These are phyloP conservation scores for Nomada ruficornis DNA, from an alignment of 2,888 invertebrate species.

Conservation along the genomic window DNA sequence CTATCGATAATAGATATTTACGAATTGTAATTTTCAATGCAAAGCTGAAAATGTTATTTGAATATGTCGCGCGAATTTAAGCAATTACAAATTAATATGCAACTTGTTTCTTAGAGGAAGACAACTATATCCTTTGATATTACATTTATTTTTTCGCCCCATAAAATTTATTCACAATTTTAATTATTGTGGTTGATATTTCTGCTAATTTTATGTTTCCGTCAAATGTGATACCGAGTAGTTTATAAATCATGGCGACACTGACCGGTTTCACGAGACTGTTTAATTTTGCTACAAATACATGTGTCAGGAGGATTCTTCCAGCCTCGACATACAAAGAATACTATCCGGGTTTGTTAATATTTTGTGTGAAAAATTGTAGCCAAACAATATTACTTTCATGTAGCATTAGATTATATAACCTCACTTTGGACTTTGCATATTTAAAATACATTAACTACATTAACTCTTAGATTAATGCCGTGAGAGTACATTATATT, in stretches of 20 bases:
- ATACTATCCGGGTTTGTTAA: constrained; percentile 66
- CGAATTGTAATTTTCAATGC: neutral
- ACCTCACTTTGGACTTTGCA: constrained; percentile 25
- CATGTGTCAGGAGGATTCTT: constrained; percentile 67
- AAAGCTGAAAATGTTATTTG: constrained; percentile 8
- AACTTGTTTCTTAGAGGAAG: neutral
- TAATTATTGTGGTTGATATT: neutral
- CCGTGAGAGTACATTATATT: too few species aligned
- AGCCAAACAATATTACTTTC: neutral
- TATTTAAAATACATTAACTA: neutral
- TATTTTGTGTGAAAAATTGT: neutral
- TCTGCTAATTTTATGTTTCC: neutral
- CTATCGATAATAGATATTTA: neutral
- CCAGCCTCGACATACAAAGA: constrained; percentile 63
- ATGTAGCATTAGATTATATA: constrained; percentile 22
- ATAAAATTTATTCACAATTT: neutral
- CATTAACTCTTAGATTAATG: neutral
- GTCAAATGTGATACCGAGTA: neutral
- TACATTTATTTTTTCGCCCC: neutral
- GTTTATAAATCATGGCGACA: constrained; percentile 72
- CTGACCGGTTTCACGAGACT: constrained; percentile 70
- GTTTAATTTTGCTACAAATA: constrained; percentile 66
- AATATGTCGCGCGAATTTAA: constrained; percentile 24
- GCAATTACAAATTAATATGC: neutral
- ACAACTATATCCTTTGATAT: neutral